Evolutionary conservation across 2,797 vertebrate genomes (phyloP).

Genomic region (Limosa lapponica): DNA sequence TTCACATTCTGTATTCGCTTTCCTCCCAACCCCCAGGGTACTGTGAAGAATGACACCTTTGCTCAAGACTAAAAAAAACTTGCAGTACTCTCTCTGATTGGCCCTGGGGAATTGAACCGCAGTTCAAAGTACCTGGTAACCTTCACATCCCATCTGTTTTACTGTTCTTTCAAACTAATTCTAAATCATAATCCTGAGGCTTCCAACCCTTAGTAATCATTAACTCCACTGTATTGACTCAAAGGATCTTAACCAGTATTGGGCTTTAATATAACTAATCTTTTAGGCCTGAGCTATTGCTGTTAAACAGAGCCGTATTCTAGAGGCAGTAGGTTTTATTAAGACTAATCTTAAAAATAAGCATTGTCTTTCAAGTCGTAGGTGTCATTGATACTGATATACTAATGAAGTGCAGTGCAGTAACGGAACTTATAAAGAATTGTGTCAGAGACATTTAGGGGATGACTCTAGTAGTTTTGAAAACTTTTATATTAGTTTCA

Average conservation of each 20-base stretch:
- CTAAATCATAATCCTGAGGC: slow-evolving; percentile 38
- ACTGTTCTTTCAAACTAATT: slow-evolving; percentile 62
- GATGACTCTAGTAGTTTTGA: not conserved
- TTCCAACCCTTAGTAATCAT: slow-evolving; percentile 62
- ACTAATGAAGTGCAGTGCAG: not conserved
- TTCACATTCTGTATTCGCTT: slow-evolving; percentile 64
- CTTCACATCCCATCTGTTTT: slow-evolving; percentile 68
- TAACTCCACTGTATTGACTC: slow-evolving; percentile 55
- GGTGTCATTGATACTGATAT: not conserved
- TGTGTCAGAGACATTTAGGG: not conserved
- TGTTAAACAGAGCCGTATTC: not conserved
- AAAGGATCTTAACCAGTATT: slow-evolving; percentile 30
- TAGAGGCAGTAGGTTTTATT: slow-evolving; percentile 21
- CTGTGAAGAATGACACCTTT: slow-evolving; percentile 68
- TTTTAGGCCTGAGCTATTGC: slow-evolving; percentile 32
- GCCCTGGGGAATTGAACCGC: slow-evolving; percentile 68
- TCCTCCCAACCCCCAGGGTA: slow-evolving; percentile 65
- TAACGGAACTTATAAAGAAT: not conserved
- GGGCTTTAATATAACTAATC: slow-evolving; percentile 59
- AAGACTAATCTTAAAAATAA: slow-evolving; percentile 40
- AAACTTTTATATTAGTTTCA: not conserved
- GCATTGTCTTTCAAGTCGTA: not conserved
- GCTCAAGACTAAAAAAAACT: slow-evolving; percentile 70
- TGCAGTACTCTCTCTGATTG: slow-evolving; percentile 65
- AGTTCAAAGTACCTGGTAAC: slow-evolving; percentile 73